Evolutionary conservation across 2,797 vertebrate species (phyloP), one percentile per base, ranked within the genome.

Genomic region (Lycodopsis pacificus): DNA sequence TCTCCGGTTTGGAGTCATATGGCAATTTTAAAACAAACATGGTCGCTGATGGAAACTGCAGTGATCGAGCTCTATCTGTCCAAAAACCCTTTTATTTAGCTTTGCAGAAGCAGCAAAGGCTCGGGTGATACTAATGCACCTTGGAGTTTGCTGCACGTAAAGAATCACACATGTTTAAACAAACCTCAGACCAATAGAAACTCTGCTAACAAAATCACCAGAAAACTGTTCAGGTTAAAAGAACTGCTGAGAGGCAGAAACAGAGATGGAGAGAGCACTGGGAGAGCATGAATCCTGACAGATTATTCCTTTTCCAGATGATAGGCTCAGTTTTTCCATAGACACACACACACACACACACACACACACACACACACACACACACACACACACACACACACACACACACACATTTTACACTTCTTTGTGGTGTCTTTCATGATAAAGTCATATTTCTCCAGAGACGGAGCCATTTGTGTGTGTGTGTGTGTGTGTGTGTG

Each of bases 241-340:
- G 81, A 90, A 80, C 51, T 88, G 86, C 85, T 74, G 85, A 83
- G 56, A 79, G 70, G 65, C 74, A 80, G 71, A 88, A 84, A 83
- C 81, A 73, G 67, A 82, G 75, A 76, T 48, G 66, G 80, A 77
- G 83, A 40, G 72, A 76, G 76, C 44, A 27, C 22, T 65, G 64
- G 63, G 80, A 84, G 63, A 79, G 86, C 59, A 76, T 88, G 25
- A 86, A 70, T 88, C 80, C 71, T 80, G 80, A 83, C 83, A 78
- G 84, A 89, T 84, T 88, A 93, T 92, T 92, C 86, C 73, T 93
- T 93, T 90, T 89, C 85, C 91, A 94, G 93, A 94, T 85, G 87
- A 92, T 76, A 66, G 58, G 42, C 81, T 93, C 88, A 94, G 79
- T 78, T 93, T 94, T 94, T 93, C 93, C 93, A 90, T 56, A 59